Evolutionary conservation across 2,113 vertebrate species (phyloP).

Genomic region (Mesembrinibis cayennensis): DNA sequence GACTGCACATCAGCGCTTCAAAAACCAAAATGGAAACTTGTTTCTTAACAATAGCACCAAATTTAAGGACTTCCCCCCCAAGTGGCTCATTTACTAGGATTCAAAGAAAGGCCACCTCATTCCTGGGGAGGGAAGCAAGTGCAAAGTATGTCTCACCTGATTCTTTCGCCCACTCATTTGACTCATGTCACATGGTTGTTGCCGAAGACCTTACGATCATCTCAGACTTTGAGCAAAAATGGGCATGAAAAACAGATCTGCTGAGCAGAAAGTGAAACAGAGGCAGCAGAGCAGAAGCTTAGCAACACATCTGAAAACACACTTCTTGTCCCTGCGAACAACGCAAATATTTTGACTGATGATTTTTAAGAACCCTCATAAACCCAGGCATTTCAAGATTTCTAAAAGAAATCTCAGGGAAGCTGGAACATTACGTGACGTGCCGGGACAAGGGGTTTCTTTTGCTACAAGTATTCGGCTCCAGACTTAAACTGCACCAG

Average conservation of each 20-base stretch:
- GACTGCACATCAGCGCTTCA: not conserved
- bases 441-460: not conserved
- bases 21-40: not conserved
- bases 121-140: not conserved
- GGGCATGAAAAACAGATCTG: not conserved
- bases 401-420: not conserved
- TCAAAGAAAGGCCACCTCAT: not conserved
- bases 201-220: not conserved
- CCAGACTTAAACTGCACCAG: not conserved
- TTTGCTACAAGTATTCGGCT: not conserved
- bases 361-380: not conserved
- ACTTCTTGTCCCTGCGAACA: not conserved
- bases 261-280: not conserved
- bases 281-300: not conserved
- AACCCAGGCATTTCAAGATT: not conserved
- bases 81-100: not conserved
- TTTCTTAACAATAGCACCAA: not conserved
- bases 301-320: not conserved
- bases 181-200: not conserved
- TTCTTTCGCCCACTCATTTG: not conserved
- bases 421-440: not conserved
- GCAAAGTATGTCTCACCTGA: not conserved
- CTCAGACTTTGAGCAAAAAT: not conserved
- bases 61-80: not conserved
- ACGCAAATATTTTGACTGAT: constrained; percentile 9